Percentiles rank a stretch among this genome's conserved stretches.
These are phyloP conservation scores for Augiades crinisus DNA, from an alignment of 2,888 invertebrate genomes.

Conservation along the genomic window DNA sequence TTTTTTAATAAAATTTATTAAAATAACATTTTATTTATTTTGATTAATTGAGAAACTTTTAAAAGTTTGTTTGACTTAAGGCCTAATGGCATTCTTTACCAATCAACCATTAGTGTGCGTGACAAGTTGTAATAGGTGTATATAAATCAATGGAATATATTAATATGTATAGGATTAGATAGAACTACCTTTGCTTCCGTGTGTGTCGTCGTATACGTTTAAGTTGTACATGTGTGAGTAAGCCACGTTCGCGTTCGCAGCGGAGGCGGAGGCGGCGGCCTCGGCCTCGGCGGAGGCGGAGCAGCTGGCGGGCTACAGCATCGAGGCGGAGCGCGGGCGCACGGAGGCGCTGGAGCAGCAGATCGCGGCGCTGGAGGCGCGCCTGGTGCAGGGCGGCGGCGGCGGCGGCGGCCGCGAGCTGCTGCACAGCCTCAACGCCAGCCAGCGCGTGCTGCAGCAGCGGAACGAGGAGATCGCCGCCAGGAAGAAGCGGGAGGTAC, in stretches of 20 bases:
- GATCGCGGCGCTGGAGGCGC: constrained; percentile 93
- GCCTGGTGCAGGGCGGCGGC: constrained; percentile 91
- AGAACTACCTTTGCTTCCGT: no score
- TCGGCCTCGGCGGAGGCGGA: constrained; percentile 49
- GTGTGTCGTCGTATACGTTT: neutral
- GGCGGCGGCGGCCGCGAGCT: constrained; percentile 86
- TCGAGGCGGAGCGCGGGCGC: constrained; percentile 86
- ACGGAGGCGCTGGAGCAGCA: constrained; percentile 89
- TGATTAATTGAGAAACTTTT: no score
- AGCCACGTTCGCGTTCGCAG: no score
- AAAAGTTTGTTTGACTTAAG: no score
- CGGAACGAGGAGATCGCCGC: constrained; percentile 92
- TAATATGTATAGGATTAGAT: no score
- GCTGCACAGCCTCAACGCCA: constrained; percentile 96
- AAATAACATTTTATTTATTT: no score
- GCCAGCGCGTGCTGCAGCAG: constrained; percentile 93
- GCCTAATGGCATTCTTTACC: no score
- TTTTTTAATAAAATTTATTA: no score
- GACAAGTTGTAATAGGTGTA: no score
- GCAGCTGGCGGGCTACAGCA: constrained; percentile 68
- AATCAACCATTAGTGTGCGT: no score
- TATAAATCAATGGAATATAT: no score
- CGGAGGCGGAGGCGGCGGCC: neutral
- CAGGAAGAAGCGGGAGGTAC: constrained; percentile 87
- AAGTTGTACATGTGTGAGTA: neutral